Evolutionary conservation across 2,797 vertebrate genomes (phyloP), one percentile per base, ranked within the genome.

Genomic region (Coilia nasus): DNA sequence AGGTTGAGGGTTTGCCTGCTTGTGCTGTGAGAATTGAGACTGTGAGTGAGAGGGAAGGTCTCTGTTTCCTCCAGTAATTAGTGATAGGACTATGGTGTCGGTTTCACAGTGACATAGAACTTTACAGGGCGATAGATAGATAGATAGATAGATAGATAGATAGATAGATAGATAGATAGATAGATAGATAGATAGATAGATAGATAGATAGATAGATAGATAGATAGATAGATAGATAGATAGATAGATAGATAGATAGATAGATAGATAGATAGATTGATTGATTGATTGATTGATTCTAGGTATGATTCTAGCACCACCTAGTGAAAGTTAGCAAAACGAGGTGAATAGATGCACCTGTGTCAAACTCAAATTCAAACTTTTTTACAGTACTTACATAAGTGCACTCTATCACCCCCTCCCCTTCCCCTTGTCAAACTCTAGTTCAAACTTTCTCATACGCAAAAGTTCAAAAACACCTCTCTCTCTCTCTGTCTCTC

Each of bases 231-330:
- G 23, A 23, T 41, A 41, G 35, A n/a, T n/a, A n/a, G 81, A 25
- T 64, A 7, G n/a, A 28, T 28, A 64, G 23, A 11, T 25, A 12
- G 23, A 23, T 41, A 41, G 35, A n/a, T n/a, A n/a, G 81, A 25
- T 64, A 7, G n/a, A 28, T 28, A 64, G 23, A 11, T 25, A 12
- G 23, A 23, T 41, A 41, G 35, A n/a, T n/a, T n/a, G n/a, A n/a
- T n/a, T n/a, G n/a, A n/a, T n/a, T n/a, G n/a, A n/a, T n/a, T n/a
- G n/a, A n/a, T n/a, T n/a, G n/a, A n/a, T n/a, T n/a, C n/a, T n/a
- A 2, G 35, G 35, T 41, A 41, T 41, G 35, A 41, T 41, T 75
- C 92, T 92, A 95, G 97, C 97, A 96, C 97, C 98, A 97, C 97
- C 97, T 97, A 96, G 95, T 96, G 96, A 96, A 54, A 82, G 85